Base-by-base conservation (phyloP, 2,797 vertebrate species). In the Hippocampus kuda region DNA sequence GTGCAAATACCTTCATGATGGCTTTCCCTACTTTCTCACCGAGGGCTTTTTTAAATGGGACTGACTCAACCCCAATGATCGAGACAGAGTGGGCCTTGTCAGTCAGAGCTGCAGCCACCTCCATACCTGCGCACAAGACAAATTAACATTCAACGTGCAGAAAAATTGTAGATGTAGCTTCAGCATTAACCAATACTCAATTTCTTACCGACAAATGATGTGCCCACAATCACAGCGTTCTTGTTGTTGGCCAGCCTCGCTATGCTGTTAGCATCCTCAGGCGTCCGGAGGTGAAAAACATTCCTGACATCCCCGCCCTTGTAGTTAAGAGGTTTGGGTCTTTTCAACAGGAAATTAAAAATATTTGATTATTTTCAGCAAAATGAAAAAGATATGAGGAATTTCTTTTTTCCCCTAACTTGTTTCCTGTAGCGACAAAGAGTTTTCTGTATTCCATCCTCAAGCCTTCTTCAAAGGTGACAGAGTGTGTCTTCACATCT, bases 31-130 rank as follows among this genome's bases (percentile, higher is more conserved):
- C 92, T 70, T 93, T 96, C 81, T 97, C 95, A 65, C 97, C 97
- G 5, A 99, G 92, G 83, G 92, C 94, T 81, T 90, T 93, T 85
- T 92, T 93, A 85, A 98, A 99, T 3, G 97, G 96, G 0, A 94
- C 88, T 5, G 95, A 88, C 76, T 98, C 96, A 51, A 95, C 88
- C 76, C 97, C 95, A 34, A 99, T 94, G 85, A 99, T 78, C 0
- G 97, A 99, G 76, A 99, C 94, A 0, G 97, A 98, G 80, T 99
- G 97, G 59, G 97, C 96, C 79, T 97, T 96, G 83, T 98, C 96
- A 0, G 94, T 88, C 0, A 99, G 91, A 64, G 95, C 98, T 48
- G 96, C 94, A 0, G 96, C 96, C 76, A 98, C 96, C 81, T 98
- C 97, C 97, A 99, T 98, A 68, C 96, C 97, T 99, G 83, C 38